Percentiles rank a stretch among this genome's conserved stretches.
These are phyloP conservation scores for Symphodus melops DNA, from an alignment of 2,113 vertebrate genomes.

Conservation along the genomic window DNA sequence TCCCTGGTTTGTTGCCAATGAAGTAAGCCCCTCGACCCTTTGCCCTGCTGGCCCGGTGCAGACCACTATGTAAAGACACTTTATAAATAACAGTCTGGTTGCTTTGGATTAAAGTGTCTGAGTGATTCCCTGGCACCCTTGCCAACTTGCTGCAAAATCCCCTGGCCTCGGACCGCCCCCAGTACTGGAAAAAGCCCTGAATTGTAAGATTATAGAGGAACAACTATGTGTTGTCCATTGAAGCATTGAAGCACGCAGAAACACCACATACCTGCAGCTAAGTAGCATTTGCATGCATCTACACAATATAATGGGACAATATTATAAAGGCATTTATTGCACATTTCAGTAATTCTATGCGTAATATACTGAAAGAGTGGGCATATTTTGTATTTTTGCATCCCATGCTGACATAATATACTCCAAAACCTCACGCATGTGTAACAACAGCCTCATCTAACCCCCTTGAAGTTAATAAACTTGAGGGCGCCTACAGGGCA, in stretches of 20 bases:
- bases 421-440: constrained; percentile 17
- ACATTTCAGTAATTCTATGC: constrained; percentile 3
- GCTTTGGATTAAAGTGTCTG: constrained; percentile 79
- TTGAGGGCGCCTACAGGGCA: constrained; percentile 53
- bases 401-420: constrained; percentile 43
- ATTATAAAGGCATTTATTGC: background rate
- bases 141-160: constrained; percentile 65
- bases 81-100: constrained; percentile 82
- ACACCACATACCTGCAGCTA: background rate
- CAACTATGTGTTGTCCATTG: constrained; percentile 15
- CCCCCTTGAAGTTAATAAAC: constrained; percentile 67
- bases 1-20: constrained; percentile 31
- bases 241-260: background rate
- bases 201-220: constrained; percentile 6
- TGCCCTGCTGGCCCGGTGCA: constrained; percentile 60
- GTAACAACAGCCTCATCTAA: constrained; percentile 56
- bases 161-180: constrained; percentile 59
- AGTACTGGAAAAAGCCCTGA: constrained; percentile 35
- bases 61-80: constrained; percentile 70
- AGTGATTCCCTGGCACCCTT: constrained; percentile 73
- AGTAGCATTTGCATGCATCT: constrained; percentile 1
- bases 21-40: constrained; percentile 60
- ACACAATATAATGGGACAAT: background rate
- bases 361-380: constrained; percentile 7
- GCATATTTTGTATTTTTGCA: constrained; percentile 16